These are phyloP conservation scores for Himantopus leucocephalus DNA, from an alignment of 2,113 vertebrate genomes.

Conservation along the genomic window DNA sequence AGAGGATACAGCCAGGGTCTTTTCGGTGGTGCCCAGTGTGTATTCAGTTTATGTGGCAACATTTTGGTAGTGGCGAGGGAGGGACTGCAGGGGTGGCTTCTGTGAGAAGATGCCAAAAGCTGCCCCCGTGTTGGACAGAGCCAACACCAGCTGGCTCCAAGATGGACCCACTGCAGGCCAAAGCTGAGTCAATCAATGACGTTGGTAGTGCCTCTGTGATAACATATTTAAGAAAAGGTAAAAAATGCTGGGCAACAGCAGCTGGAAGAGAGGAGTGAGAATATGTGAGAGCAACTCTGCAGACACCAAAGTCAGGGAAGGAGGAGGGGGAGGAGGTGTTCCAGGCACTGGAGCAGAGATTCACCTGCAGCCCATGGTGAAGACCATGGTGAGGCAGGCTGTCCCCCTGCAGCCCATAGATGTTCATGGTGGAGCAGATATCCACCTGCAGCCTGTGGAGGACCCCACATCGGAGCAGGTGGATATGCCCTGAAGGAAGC, in stretches of 20 bases:
- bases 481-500: no score
- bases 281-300: neutral
- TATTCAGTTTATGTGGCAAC: neutral
- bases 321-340: neutral
- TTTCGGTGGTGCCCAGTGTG: neutral
- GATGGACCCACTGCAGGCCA: accelerated
- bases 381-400: neutral
- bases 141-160: neutral
- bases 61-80: accelerated
- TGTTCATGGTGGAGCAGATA: neutral
- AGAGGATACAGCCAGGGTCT: neutral
- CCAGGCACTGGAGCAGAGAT: accelerated
- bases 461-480: neutral
- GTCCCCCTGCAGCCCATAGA: neutral
- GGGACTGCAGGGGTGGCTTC: neutral
- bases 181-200: accelerated
- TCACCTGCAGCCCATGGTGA: neutral
- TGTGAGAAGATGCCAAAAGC: neutral
- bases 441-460: neutral
- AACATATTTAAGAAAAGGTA: neutral
- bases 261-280: neutral
- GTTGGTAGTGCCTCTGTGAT: accelerated
- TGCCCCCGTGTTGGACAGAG: neutral
- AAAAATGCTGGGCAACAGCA: neutral
- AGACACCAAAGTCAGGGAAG: neutral